Percentiles rank a stretch among this genome's conserved stretches.
Conservation (phyloP, 2,888 invertebrate genomes). For the Agonopterix alstromeriana region DNA sequence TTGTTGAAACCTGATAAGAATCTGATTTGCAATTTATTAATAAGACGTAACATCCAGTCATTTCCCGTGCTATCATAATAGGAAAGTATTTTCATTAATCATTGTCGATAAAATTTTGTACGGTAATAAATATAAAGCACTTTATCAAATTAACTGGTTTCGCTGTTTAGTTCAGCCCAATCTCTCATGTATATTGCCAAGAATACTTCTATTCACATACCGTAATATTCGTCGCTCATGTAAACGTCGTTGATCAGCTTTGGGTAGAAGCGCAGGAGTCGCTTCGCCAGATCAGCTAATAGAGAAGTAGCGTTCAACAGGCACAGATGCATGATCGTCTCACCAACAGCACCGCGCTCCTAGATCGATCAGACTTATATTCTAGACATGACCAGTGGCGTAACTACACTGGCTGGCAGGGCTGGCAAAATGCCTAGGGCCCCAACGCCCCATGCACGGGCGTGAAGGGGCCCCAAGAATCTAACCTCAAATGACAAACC, state of each 20-base stretch:
- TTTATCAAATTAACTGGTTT: constrained; percentile 47
- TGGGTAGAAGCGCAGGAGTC: constrained; percentile 93
- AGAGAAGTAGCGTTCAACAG: constrained; percentile 93
- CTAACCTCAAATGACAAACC: no score
- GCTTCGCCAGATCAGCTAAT: constrained; percentile 95
- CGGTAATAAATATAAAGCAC: constrained; percentile 34
- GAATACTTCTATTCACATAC: constrained; percentile 52
- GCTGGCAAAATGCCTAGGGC: no score
- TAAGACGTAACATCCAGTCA: neutral
- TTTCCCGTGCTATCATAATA: neutral
- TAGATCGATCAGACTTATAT: constrained; percentile 25
- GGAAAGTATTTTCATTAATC: constrained; percentile 36
- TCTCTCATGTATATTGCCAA: neutral
- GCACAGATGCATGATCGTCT: constrained; percentile 95
- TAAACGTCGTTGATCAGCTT: constrained; percentile 97
- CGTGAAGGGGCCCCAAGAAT: no score
- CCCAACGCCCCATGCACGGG: no score
- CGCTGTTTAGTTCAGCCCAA: neutral
- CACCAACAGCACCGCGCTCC: constrained; percentile 96
- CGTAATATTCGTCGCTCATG: constrained; percentile 97
- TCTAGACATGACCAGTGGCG: no score
- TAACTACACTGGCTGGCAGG: no score
- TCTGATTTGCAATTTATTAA: neutral
- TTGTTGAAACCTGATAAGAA: no score
- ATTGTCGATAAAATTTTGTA: constrained; percentile 33